Conservation (phyloP, 2,888 invertebrate species). For the Pterostichus madidus region DNA sequence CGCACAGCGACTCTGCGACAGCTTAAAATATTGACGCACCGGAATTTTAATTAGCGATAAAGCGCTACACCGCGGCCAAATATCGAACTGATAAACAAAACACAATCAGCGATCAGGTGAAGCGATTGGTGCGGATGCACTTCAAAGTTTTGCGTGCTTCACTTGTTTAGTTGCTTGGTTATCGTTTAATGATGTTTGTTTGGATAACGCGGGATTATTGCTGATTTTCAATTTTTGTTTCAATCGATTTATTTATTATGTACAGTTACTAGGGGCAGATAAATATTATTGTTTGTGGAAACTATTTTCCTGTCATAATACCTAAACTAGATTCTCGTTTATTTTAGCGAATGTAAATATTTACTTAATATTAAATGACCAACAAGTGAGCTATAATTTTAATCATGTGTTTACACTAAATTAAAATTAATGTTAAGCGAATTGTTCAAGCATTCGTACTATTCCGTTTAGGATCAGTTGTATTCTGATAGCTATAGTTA, state of each 20-base stretch:
- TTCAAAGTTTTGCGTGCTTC: background rate
- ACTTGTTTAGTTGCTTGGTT: too few species aligned
- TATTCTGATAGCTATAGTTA: too few species aligned
- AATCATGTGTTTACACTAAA: too few species aligned
- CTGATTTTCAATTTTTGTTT: background rate
- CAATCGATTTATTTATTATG: background rate
- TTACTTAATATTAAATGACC: too few species aligned
- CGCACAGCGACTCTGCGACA: conserved; percentile 38
- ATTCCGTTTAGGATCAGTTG: too few species aligned
- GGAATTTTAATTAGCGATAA: conserved; percentile 54
- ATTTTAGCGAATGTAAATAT: background rate
- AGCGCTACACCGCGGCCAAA: conserved; percentile 28
- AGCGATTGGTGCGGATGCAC: background rate
- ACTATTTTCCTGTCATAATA: background rate
- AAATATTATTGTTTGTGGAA: background rate
- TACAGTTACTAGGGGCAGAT: background rate
- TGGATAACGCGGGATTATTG: too few species aligned
- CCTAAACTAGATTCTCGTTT: background rate
- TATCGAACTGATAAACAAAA: conserved; percentile 53
- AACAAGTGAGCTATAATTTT: too few species aligned
- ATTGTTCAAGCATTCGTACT: too few species aligned
- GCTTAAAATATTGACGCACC: conserved; percentile 56
- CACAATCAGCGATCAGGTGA: conserved; percentile 9
- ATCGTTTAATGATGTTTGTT: too few species aligned
- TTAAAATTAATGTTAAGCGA: too few species aligned